A percentile compares a stretch with the other conserved stretches of the same genome.
Conservation (phyloP, 2,113 vertebrate genomes). For the Muntiacus muntjak region DNA sequence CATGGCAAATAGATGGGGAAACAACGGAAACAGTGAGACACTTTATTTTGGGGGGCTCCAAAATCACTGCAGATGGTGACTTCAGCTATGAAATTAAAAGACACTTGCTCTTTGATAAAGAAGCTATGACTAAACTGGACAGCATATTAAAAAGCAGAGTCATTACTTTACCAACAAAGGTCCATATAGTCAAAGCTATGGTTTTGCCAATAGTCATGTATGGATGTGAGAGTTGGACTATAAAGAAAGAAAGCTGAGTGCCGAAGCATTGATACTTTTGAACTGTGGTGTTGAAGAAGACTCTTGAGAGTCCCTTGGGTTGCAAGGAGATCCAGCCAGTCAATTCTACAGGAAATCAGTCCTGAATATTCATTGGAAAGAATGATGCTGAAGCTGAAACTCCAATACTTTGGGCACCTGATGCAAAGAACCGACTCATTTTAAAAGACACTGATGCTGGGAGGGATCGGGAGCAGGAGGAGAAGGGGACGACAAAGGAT, state of each 20-base stretch:
- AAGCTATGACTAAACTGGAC: neutral
- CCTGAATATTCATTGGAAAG: neutral
- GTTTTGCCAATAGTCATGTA: neutral
- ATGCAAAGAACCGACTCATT: neutral
- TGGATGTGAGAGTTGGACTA: neutral
- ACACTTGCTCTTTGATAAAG: neutral
- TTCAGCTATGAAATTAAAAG: neutral
- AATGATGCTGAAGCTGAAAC: neutral
- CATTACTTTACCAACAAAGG: neutral
- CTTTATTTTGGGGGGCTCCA: neutral
- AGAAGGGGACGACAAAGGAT: neutral
- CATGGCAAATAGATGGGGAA: neutral
- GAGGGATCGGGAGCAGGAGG: fast-evolving
- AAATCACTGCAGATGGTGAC: neutral
- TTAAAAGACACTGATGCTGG: neutral
- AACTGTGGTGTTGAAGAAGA: neutral
- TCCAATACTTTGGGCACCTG: neutral
- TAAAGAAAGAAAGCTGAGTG: neutral
- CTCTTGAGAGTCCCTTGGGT: too few species aligned
- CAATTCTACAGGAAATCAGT: neutral
- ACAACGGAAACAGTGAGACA: neutral
- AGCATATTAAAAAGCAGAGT: neutral
- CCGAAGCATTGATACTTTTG: neutral
- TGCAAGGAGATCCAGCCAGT: neutral
- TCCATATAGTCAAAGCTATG: neutral